These are phyloP conservation scores for Drosophila planitibia DNA, from an alignment of 2,888 invertebrate species.

Conservation along the genomic window DNA sequence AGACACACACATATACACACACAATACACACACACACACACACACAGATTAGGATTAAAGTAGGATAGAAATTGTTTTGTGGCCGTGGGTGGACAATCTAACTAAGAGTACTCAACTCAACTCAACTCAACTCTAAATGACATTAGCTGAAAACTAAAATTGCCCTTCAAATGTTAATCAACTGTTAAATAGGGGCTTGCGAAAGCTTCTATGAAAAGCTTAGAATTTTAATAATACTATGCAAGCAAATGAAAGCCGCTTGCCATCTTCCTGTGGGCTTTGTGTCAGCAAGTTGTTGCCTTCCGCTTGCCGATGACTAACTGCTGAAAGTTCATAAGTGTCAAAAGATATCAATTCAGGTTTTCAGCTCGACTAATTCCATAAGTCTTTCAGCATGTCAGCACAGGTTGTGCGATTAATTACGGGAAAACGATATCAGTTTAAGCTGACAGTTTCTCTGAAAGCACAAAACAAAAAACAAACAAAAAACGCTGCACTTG, in stretches of 20 bases:
- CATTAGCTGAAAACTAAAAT: constrained; percentile 34
- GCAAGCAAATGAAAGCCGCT: background rate
- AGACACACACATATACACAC: constrained; percentile 17
- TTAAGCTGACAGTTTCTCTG: constrained; percentile 9
- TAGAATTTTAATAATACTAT: background rate
- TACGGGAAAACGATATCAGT: constrained; percentile 3
- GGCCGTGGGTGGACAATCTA: constrained; percentile 40
- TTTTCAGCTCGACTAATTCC: constrained; percentile 2
- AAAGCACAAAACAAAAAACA: background rate
- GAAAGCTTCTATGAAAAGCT: background rate
- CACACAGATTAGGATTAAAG: constrained; percentile 35
- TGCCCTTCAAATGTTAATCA: background rate
- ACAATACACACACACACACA: constrained; percentile 21
- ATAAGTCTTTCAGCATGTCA: background rate
- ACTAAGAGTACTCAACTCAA: constrained; percentile 32
- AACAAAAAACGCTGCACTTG: background rate
- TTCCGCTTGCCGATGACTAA: background rate
- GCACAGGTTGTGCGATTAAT: background rate
- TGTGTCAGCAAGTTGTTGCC: background rate
- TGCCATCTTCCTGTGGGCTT: background rate
- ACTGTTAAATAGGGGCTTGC: background rate
- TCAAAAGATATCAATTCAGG: background rate
- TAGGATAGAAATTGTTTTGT: constrained; percentile 44
- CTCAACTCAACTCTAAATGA: constrained; percentile 16
- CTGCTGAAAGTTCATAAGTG: background rate